Evolutionary conservation across 35 echinoderm and acorn worm species (phyloP).

Genomic region (Heliocidaris erythrogramma): DNA sequence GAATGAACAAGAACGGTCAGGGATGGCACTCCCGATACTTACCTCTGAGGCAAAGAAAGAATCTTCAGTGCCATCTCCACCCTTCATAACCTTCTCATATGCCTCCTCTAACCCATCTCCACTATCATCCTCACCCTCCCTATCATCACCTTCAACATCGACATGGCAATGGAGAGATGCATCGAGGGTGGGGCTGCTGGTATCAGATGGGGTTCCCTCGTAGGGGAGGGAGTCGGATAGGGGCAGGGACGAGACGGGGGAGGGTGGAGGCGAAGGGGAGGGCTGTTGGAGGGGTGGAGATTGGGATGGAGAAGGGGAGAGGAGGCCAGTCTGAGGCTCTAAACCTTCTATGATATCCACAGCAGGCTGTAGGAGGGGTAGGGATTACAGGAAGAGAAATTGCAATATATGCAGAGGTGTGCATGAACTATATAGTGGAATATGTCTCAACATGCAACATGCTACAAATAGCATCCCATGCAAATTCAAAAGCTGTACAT

Average conservation of each 20-base stretch:
- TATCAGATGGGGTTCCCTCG: not conserved
- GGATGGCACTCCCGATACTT: not conserved
- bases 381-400: constrained; percentile 27
- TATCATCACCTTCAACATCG: not conserved
- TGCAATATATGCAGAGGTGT: not conserved
- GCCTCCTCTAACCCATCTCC: not conserved
- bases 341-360: not conserved
- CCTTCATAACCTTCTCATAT: not conserved
- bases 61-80: constrained; percentile 30
- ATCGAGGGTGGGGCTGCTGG: not conserved
- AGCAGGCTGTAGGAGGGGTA: not conserved
- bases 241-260: constrained; percentile 23
- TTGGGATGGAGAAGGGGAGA: not conserved
- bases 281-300: not conserved
- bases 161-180: not conserved
- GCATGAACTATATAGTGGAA: not conserved
- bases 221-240: not conserved
- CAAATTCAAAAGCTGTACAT: not conserved
- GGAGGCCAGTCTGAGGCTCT: not conserved
- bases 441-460: not conserved
- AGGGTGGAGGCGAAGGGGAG: not conserved
- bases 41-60: constrained; percentile 46
- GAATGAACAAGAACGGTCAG: not conserved
- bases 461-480: not conserved
- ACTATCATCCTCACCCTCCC: not conserved